These are phyloP conservation scores for Monomorium pharaonis DNA, from an alignment of 1,140 invertebrate species.

Conservation along the genomic window DNA sequence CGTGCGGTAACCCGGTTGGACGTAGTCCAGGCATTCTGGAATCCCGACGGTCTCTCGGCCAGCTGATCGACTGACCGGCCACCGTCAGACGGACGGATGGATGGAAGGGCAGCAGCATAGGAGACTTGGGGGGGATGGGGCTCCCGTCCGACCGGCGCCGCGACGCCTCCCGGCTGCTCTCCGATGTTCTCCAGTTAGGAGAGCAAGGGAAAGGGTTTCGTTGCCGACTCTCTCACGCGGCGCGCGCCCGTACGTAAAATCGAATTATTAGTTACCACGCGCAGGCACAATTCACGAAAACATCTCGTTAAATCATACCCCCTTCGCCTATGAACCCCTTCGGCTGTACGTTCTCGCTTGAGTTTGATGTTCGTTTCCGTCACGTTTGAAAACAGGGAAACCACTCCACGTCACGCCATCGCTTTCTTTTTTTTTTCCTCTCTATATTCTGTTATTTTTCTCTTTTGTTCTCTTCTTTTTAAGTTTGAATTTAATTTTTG, in stretches of 20 bases:
- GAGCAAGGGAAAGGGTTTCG: conserved; percentile 36
- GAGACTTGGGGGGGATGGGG: conserved; percentile 72
- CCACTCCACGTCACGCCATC: conserved; percentile 12
- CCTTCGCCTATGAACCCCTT: conserved; percentile 11
- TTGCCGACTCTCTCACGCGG: conserved; percentile 37
- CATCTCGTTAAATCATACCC: conserved; percentile 80
- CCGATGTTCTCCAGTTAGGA: conserved; percentile 51
- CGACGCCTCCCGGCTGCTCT: conserved; percentile 74
- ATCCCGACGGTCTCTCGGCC: conserved; percentile 68
- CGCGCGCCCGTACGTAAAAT: conserved; percentile 80
- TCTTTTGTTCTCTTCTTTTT: background rate
- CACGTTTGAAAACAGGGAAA: conserved; percentile 47
- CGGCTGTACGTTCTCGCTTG: conserved; percentile 26
- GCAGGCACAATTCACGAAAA: conserved; percentile 78
- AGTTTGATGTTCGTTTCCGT: background rate
- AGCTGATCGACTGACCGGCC: conserved; percentile 76
- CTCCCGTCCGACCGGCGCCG: conserved; percentile 81
- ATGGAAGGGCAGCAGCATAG: conserved; percentile 15
- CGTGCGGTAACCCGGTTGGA: conserved; percentile 84
- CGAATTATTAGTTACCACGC: conserved; percentile 81
- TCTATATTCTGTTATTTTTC: background rate
- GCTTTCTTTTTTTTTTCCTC: background rate
- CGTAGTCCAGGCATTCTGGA: conserved; percentile 79
- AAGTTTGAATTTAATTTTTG: background rate
- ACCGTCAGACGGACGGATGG: conserved; percentile 35